These are phyloP conservation scores for Lutraria lutraria DNA, from an alignment of 2,888 invertebrate species.

Conservation along the genomic window DNA sequence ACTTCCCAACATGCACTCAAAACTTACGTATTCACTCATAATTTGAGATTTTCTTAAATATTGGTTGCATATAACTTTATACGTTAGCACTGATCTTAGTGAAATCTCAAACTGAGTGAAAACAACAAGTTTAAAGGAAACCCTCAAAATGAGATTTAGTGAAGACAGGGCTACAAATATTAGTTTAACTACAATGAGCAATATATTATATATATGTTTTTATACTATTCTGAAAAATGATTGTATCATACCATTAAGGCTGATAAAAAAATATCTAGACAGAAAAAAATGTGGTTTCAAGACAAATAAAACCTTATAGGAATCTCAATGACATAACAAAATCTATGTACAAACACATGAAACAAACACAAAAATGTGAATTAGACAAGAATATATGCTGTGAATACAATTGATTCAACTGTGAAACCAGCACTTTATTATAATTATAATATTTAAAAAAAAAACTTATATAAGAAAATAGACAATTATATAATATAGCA, in stretches of 20 bases:
- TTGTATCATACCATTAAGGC: constrained; percentile 4
- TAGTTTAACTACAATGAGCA: neutral
- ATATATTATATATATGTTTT: neutral
- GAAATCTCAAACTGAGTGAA: no score
- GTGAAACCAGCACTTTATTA: constrained; percentile 44
- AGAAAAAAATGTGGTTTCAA: constrained; percentile 9
- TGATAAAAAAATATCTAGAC: neutral
- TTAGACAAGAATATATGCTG: neutral
- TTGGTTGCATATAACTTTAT: no score
- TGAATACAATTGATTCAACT: neutral
- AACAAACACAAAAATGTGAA: neutral
- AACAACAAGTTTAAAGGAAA: no score
- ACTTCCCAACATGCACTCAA: no score
- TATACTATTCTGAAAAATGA: neutral
- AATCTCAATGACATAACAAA: neutral
- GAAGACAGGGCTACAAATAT: neutral
- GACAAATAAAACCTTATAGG: constrained; percentile 6
- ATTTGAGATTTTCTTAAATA: no score
- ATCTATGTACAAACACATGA: neutral
- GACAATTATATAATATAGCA: constrained; percentile 44
- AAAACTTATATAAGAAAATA: constrained; percentile 44
- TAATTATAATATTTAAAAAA: constrained; percentile 20
- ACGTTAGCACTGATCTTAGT: no score
- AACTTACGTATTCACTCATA: no score
- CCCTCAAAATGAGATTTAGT: no score